Evolutionary conservation across 2,888 invertebrate genomes (phyloP).

Genomic region (Lissonota sp.): DNA sequence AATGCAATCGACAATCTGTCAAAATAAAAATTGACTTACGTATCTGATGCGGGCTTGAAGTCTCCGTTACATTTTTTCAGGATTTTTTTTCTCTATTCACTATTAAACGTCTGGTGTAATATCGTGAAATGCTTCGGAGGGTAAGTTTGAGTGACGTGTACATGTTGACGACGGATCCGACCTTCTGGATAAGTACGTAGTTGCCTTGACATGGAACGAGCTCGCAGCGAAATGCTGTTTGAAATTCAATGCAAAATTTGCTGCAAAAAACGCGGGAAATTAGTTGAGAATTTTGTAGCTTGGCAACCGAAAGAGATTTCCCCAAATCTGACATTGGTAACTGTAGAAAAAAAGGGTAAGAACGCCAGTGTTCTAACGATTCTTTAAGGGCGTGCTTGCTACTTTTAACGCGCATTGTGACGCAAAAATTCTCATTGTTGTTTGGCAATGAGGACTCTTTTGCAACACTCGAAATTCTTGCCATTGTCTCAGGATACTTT

Average conservation of each 20-base stretch:
- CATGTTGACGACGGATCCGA: background rate
- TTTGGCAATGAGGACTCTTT: constrained; percentile 47
- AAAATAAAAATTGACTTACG: background rate
- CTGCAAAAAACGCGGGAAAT: background rate
- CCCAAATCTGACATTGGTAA: background rate
- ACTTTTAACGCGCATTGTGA: constrained; percentile 14
- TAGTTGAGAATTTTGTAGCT: constrained; percentile 5
- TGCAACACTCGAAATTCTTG: constrained; percentile 52
- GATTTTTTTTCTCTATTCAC: constrained; percentile 11
- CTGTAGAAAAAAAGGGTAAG: too few species aligned
- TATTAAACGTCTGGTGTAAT: constrained; percentile 28
- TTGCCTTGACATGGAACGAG: too few species aligned
- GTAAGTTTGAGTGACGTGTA: constrained; percentile 44
- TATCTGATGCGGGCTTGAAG: background rate
- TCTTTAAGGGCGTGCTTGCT: constrained; percentile 8
- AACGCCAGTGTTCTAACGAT: too few species aligned
- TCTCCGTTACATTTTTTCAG: background rate
- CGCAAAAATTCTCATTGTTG: constrained; percentile 52
- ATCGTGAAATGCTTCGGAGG: constrained; percentile 16
- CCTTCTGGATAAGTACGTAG: too few species aligned
- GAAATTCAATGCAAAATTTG: background rate
- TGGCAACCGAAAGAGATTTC: constrained; percentile 13
- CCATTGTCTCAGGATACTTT: constrained; percentile 64
- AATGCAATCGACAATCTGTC: background rate
- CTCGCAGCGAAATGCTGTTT: too few species aligned